Evolutionary conservation across 2,888 invertebrate species (phyloP), one percentile per base, ranked within the genome.

Genomic region (Gibbula magus): DNA sequence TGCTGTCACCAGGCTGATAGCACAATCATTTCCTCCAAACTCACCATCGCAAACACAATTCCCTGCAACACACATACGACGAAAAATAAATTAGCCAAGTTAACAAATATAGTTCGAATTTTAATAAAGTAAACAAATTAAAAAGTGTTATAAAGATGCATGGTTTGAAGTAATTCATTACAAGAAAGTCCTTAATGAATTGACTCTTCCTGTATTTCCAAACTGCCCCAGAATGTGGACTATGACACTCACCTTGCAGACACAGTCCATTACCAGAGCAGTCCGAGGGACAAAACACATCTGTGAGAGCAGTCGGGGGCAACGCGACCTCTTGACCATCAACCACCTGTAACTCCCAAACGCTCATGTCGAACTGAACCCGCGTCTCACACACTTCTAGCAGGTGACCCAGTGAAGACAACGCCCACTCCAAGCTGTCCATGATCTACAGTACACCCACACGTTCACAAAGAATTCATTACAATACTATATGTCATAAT

Each of bases 201-300:
- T 54, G 22, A 66, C 25, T 13, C 5, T n/a, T 16, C 1, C 3
- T 16, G n/a, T 22, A 20, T 20, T 2, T 4, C 16, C 2, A 16
- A n/a, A 20, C 3, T 2, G 3, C 4, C 22, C 3, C 22, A 22
- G 16, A 13, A 67, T 29, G 29, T 35, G 1, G 16, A 61, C n/a
- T 75, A 35, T 39, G 13, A 13, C n/a, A 29, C 80, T 77, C 80
- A 89, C 89, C 88, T 35, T 82, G 73, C 0, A 39, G 52, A 80
- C 89, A 89, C 13, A 25, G 51, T 8, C 89, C 89, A 61, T 85
- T 79, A 10, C 75, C 79, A 80, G 77, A 87, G 80, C 89, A 89
- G 74, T 88, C 86, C n/a, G 78, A 78, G 8, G 82, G 82, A 80
- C 89, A 89, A 10, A 86, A 66, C n/a, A 78, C 75, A 45, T 83